Conservation (phyloP, 2,113 vertebrate genomes). For the Antigone vipio region DNA sequence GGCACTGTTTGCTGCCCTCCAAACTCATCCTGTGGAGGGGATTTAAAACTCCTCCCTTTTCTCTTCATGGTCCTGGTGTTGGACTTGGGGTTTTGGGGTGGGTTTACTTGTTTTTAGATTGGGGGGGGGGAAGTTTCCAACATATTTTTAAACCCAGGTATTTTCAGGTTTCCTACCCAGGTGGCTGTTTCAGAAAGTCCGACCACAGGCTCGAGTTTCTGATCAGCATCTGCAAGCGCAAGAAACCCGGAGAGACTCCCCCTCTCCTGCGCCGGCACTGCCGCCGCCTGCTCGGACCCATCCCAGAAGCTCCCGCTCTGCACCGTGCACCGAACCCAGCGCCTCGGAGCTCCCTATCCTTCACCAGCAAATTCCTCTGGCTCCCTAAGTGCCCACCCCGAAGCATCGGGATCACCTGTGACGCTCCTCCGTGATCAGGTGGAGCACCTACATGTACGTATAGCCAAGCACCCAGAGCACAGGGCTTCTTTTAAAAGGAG, state of each 20-base stretch:
- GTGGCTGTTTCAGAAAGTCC: conserved; percentile 1
- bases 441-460: neutral
- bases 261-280: neutral
- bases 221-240: neutral
- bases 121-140: neutral
- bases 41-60: neutral
- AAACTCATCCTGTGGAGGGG: neutral
- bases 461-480: neutral
- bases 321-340: fast-evolving
- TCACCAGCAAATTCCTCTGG: neutral
- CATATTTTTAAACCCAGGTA: neutral
- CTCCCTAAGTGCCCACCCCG: fast-evolving
- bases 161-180: neutral
- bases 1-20: neutral
- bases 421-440: fast-evolving
- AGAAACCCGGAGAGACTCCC: neutral
- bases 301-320: neutral
- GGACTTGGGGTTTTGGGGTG: neutral
- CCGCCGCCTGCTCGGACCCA: fast-evolving
- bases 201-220: neutral
- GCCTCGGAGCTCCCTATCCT: neutral
- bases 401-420: fast-evolving
- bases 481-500: neutral
- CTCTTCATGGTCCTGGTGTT: fast-evolving
- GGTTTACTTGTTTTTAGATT: neutral